A percentile compares a stretch with the other conserved stretches of the same genome.
Evolutionary conservation across 2,888 invertebrate genomes (phyloP).

Genomic region (Meloe dianella): DNA sequence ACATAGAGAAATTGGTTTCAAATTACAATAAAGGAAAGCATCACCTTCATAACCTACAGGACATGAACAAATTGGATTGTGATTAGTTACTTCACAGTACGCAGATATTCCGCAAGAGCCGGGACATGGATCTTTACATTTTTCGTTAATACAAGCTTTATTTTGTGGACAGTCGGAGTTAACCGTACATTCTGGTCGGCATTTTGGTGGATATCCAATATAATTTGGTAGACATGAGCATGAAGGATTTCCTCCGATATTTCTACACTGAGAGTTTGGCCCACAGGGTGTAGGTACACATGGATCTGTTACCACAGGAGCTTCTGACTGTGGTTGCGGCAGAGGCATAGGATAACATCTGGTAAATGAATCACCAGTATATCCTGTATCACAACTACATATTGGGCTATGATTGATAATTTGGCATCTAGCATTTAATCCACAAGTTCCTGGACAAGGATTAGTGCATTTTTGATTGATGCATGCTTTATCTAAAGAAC

Average conservation of each 20-base stretch:
- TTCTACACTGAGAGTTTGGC: slow-evolving; percentile 65
- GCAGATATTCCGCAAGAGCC: slow-evolving; percentile 80
- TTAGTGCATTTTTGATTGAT: slow-evolving; percentile 71
- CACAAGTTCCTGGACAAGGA: slow-evolving; percentile 74
- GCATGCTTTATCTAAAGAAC: slow-evolving; percentile 70
- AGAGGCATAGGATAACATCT: slow-evolving; percentile 49
- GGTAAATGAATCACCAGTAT: slow-evolving; percentile 69
- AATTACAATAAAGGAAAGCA: slow-evolving; percentile 68
- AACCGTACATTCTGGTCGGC: slow-evolving; percentile 65
- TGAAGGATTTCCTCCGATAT: slow-evolving; percentile 70
- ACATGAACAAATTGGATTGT: slow-evolving; percentile 78
- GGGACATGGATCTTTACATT: slow-evolving; percentile 81
- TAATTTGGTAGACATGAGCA: slow-evolving; percentile 75
- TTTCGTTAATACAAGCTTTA: slow-evolving; percentile 77
- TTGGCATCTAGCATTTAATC: slow-evolving; percentile 70
- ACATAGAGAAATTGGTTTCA: slow-evolving; percentile 46
- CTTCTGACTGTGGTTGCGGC: slow-evolving; percentile 36
- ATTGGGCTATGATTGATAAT: slow-evolving; percentile 75
- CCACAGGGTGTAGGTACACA: slow-evolving; percentile 59
- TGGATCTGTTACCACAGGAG: slow-evolving; percentile 44
- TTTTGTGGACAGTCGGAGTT: slow-evolving; percentile 78
- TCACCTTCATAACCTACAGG: slow-evolving; percentile 74
- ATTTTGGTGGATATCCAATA: slow-evolving; percentile 70
- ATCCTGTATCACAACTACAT: slow-evolving; percentile 72
- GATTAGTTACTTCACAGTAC: slow-evolving; percentile 75